A percentile compares a stretch with the other conserved stretches of the same genome.
Conservation (phyloP, 2,888 invertebrate genomes). For the Meta bourneti region DNA sequence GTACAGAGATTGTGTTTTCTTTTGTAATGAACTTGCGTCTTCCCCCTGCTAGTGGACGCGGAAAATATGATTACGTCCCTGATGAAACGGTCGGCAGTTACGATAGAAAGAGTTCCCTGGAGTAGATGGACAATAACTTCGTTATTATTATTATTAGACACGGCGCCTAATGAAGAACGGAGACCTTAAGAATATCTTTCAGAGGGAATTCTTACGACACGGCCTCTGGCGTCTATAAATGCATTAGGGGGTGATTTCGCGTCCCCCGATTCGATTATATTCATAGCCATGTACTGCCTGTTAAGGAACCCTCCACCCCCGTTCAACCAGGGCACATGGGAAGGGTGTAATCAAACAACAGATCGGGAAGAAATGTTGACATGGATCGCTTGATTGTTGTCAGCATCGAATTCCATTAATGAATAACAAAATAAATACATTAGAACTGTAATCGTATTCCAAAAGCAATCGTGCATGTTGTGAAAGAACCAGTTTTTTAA, state of each 20-base stretch:
- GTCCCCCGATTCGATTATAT: slow-evolving; percentile 69
- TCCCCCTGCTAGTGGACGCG: slow-evolving; percentile 67
- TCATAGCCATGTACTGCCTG: slow-evolving; percentile 58
- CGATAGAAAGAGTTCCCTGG: slow-evolving; percentile 31
- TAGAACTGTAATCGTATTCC: background rate
- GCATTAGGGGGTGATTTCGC: slow-evolving; percentile 72
- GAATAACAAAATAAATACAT: background rate
- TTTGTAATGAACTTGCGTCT: slow-evolving; percentile 57
- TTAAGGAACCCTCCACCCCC: background rate
- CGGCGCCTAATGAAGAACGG: slow-evolving; percentile 48
- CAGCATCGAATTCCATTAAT: background rate
- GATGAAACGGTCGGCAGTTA: background rate
- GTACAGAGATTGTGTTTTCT: slow-evolving; percentile 66
- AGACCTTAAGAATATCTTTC: slow-evolving; percentile 37
- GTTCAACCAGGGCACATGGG: background rate
- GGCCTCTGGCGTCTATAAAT: slow-evolving; percentile 52
- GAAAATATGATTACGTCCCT: slow-evolving; percentile 71
- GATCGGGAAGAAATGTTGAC: background rate
- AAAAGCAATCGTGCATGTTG: too few species aligned
- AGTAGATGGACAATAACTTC: slow-evolving; percentile 75
- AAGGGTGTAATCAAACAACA: slow-evolving; percentile 27
- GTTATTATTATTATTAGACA: slow-evolving; percentile 76
- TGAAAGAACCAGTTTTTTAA: too few species aligned
- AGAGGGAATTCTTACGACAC: slow-evolving; percentile 11
- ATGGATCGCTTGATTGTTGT: background rate